A percentile compares a stretch with the other conserved stretches of the same genome.
These are phyloP conservation scores for Neoaliturus tenellus DNA, from an alignment of 2,888 invertebrate species.

Conservation along the genomic window DNA sequence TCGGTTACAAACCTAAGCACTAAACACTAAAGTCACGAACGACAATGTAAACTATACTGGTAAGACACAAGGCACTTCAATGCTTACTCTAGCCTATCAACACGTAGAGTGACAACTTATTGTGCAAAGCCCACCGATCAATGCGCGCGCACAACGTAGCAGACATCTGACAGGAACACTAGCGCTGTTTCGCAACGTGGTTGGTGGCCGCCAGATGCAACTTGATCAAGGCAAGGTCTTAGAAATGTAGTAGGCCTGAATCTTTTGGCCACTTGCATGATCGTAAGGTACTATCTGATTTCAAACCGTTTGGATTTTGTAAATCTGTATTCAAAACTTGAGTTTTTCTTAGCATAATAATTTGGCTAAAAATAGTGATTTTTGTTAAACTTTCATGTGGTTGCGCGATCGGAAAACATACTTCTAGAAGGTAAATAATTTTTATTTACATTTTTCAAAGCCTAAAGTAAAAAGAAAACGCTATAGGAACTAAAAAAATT, in stretches of 20 bases:
- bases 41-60: too few relatives aligned
- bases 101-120: conserved; percentile 8
- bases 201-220: not conserved
- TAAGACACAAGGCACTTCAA: not conserved
- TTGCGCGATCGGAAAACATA: too few relatives aligned
- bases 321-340: not conserved
- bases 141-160: conserved; percentile 24
- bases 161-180: conserved; percentile 3
- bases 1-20: not conserved
- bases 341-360: not conserved
- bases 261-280: conserved; percentile 1
- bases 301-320: not conserved
- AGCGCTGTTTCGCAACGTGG: conserved; percentile 20
- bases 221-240: too few relatives aligned
- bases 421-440: too few relatives aligned
- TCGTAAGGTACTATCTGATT: not conserved
- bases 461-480: too few relatives aligned
- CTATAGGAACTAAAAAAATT: too few relatives aligned
- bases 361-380: not conserved
- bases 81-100: not conserved
- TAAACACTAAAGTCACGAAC: too few relatives aligned
- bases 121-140: not conserved
- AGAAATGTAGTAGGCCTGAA: not conserved
- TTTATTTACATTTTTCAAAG: too few relatives aligned
- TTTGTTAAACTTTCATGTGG: not conserved